These are phyloP conservation scores for Pyrocoelia pectoralis DNA, from an alignment of 2,888 invertebrate species.

Conservation along the genomic window DNA sequence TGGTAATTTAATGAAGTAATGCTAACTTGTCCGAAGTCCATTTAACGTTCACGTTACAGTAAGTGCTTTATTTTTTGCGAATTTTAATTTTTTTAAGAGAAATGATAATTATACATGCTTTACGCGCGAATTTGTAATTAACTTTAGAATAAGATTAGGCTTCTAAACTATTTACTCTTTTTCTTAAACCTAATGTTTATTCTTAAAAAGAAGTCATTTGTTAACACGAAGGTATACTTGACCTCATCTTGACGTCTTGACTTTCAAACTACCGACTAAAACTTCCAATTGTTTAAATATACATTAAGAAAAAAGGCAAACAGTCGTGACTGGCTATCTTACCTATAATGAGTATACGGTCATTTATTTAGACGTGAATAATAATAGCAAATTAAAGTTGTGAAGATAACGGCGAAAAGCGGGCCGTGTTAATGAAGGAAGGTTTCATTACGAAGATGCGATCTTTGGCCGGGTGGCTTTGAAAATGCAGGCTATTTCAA, in stretches of 20 bases:
- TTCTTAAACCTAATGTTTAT: constrained; percentile 16
- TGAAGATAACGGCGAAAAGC: constrained; percentile 45
- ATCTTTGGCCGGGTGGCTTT: constrained; percentile 48
- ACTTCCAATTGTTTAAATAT: constrained; percentile 33
- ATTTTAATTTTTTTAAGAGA: too few relatives aligned
- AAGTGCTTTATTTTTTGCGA: too few relatives aligned
- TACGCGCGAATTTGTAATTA: too few relatives aligned
- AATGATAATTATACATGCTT: too few relatives aligned
- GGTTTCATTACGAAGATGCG: constrained; percentile 48
- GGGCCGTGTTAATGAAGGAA: constrained; percentile 49
- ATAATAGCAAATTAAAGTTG: constrained; percentile 51
- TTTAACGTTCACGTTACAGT: too few relatives aligned
- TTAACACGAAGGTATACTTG: constrained; percentile 27
- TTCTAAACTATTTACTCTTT: too few relatives aligned
- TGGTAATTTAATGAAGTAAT: too few relatives aligned
- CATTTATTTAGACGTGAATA: constrained; percentile 51
- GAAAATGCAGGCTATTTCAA: constrained; percentile 54
- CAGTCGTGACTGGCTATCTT: constrained; percentile 45
- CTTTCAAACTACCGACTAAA: constrained; percentile 31
- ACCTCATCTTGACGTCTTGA: constrained; percentile 15
- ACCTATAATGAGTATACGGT: constrained; percentile 46
- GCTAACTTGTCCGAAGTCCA: too few relatives aligned
- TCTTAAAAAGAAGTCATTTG: constrained; percentile 22
- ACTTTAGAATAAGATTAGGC: too few relatives aligned
- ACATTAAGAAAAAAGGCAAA: constrained; percentile 35